Conservation (phyloP, 2,113 vertebrate species). For the Xiphophorus couchianus region DNA sequence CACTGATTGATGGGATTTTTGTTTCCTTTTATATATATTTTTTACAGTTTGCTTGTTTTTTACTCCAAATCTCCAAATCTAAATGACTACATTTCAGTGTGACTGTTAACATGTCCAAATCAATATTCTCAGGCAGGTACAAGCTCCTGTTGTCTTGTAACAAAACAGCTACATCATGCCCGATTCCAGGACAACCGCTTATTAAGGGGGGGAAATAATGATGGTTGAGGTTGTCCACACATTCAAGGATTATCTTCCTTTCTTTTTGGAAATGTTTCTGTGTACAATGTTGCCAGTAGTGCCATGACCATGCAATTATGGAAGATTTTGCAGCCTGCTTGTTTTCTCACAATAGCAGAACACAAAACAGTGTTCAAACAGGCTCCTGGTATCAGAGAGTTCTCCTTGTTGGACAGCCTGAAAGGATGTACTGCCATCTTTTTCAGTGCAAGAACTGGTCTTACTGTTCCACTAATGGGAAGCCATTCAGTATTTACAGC, state of each 20-base stretch:
- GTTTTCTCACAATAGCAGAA: conserved; percentile 4
- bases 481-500: neutral
- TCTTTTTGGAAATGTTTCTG: conserved; percentile 7
- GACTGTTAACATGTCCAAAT: conserved; percentile 25
- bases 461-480: neutral
- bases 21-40: neutral
- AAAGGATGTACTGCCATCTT: neutral
- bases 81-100: conserved; percentile 2
- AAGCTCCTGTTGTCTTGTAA: conserved; percentile 25
- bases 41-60: conserved; percentile 4
- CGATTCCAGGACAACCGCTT: conserved; percentile 31
- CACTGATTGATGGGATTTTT: conserved; percentile 11
- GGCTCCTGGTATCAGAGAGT: neutral
- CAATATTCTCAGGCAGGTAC: neutral
- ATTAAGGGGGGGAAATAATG: conserved; percentile 50
- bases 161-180: conserved; percentile 20
- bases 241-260: conserved; percentile 17
- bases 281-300: conserved; percentile 8
- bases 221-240: conserved; percentile 34
- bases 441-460: neutral
- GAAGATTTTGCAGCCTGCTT: conserved; percentile 4
- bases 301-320: conserved; percentile 23
- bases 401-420: neutral
- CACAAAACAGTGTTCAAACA: conserved; percentile 9
- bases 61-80: neutral